Evolutionary conservation across 64 coral and sea anemone species (phyloP).

Genomic region (Stichodactyla mertensii): DNA sequence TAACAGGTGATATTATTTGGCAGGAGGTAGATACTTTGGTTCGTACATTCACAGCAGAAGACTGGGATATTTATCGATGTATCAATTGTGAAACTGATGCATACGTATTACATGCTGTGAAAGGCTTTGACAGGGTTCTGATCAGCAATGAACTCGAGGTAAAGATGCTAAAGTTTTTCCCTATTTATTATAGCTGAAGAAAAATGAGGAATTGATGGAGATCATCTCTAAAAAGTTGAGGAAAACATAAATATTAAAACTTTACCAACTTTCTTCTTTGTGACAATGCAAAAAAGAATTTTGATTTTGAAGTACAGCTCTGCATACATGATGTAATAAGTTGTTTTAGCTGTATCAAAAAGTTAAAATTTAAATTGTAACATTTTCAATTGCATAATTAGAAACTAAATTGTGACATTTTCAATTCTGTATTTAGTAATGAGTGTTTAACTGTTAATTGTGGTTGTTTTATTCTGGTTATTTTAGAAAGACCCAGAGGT

Average conservation of each 20-base stretch:
- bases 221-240: too few species aligned
- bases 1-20: neutral
- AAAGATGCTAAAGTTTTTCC: neutral
- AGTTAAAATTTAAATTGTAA: too few species aligned
- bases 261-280: too few species aligned
- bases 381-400: too few species aligned
- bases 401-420: too few species aligned
- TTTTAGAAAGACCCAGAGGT: conserved; percentile 34
- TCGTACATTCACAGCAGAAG: conserved; percentile 39
- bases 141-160: conserved; percentile 61
- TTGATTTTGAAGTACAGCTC: too few species aligned
- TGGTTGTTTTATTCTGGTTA: neutral
- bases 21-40: conserved; percentile 78
- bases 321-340: too few species aligned
- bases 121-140: conserved; percentile 64
- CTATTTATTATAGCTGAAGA: neutral
- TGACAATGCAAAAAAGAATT: too few species aligned
- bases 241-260: too few species aligned
- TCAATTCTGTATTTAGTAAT: too few species aligned
- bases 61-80: conserved; percentile 77
- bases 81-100: conserved; percentile 57
- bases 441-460: neutral
- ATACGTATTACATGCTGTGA: conserved; percentile 64
- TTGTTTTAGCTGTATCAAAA: too few species aligned
- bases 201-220: too few species aligned